Percentiles rank a stretch among this genome's conserved stretches.
phyloP scores from a whole-genome alignment of 2,797 vertebrate species.

The Leptoclinus maculatus region DNA sequence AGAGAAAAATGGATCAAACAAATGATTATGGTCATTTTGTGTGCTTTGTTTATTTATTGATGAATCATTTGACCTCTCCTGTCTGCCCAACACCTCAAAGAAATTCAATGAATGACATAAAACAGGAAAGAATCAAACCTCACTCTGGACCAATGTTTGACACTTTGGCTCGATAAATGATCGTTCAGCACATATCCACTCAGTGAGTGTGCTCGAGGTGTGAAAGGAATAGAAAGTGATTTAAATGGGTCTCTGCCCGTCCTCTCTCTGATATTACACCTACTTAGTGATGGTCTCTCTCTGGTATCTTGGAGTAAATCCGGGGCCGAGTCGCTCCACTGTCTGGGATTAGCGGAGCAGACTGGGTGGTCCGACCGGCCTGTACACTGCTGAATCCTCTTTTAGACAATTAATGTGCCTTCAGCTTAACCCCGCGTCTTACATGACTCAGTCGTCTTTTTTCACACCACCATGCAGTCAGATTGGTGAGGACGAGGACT shows the following conservation, averaged over 20 bases:
- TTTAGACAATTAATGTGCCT: constrained; percentile 24
- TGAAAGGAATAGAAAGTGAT: constrained; percentile 11
- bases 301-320: constrained; percentile 19
- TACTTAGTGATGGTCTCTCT: constrained; percentile 8
- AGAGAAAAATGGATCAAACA: not conserved
- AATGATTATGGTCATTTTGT: not conserved
- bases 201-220: not conserved
- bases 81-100: not conserved
- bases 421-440: not conserved
- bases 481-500: not conserved
- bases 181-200: not conserved
- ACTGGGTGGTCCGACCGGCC: constrained; percentile 26
- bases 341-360: constrained; percentile 39
- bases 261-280: not conserved
- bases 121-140: not conserved
- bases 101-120: not conserved
- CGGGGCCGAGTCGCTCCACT: not conserved
- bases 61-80: not conserved
- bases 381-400: constrained; percentile 29
- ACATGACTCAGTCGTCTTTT: not conserved
- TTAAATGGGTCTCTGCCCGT: not conserved
- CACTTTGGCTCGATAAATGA: not conserved
- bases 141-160: not conserved
- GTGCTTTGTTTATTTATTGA: too few relatives aligned
- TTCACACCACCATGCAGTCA: too few relatives aligned